Evolutionary conservation across 2,888 invertebrate genomes (phyloP), one percentile per base, ranked within the genome.

Genomic region (Alloplasta piceator): DNA sequence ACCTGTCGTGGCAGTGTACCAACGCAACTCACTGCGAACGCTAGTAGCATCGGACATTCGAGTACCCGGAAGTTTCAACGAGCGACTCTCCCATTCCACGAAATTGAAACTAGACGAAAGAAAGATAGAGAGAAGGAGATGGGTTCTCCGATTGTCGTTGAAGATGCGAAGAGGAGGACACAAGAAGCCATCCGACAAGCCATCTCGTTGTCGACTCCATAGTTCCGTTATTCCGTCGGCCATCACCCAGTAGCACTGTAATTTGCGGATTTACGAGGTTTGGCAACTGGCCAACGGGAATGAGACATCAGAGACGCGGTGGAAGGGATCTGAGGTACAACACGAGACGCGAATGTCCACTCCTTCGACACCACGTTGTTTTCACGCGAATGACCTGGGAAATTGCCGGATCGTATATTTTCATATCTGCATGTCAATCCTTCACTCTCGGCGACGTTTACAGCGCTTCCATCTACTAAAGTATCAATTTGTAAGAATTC

Each of bases 181-280:
- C 39, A 43, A 52, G 46, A 48, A 64, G 39, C 16, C 9, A 7
- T 43, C 52, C 10, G 6, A 61, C 10, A 48, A 43, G 50, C 39
- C 48, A 41, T 73, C 67, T 60, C 43, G 26, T 48, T 67, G 64
- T 64, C 64, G 63, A 77, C 60, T 71, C 14, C 39, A 46, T 39
- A 26, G 55, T 41, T 68, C 12, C 50, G 61, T 64, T 80, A 63
- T 73, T 77, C 73, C 71, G 38, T 58, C 68, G 58, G 64, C 36
- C 68, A 36, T 52, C 64, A 70, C 12, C 77, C 55, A 50, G 67
- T n/a, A 60, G n/a, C 43, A 64, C 64, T 66, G 86, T 88, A 87
- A 88, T 89, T 89, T 87, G 78, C 55, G 83, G 87, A 89, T 88
- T 88, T 89, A 89, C 88, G 87, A 87, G 86, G 71, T 74, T 84